phyloP scores from a whole-genome alignment of 2,113 vertebrate genomes.

The Indicator indicator region DNA sequence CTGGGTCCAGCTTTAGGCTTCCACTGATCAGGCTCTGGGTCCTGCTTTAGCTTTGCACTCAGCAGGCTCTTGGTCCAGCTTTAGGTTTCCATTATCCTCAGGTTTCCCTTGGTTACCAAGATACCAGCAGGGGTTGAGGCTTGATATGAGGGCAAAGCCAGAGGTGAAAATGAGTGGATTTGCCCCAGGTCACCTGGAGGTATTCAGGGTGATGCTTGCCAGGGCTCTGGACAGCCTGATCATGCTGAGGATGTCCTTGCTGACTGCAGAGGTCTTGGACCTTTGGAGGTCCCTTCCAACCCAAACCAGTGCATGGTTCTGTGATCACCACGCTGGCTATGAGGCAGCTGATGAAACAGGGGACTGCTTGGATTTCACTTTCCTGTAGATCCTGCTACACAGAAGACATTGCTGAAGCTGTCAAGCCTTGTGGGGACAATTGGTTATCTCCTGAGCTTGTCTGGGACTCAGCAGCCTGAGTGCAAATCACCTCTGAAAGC shows the following conservation, averaged over 20 bases:
- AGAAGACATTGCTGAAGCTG: neutral
- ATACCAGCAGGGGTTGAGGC: neutral
- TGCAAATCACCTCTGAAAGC: neutral
- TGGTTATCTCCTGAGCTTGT: neutral
- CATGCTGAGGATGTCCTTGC: no score
- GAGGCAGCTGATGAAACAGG: neutral
- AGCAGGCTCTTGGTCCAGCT: no score
- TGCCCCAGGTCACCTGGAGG: neutral
- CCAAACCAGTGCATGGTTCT: no score
- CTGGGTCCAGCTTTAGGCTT: no score
- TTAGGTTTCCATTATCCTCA: neutral
- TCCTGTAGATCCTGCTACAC: neutral
- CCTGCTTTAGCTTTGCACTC: no score
- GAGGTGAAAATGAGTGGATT: neutral
- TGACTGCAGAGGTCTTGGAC: no score
- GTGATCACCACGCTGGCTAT: neutral
- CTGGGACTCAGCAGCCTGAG: neutral
- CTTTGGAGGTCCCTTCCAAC: no score
- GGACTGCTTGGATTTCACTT: neutral
- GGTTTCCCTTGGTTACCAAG: neutral
- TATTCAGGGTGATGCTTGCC: neutral
- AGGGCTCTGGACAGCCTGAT: no score
- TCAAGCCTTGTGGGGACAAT: neutral
- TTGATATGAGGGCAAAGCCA: neutral
- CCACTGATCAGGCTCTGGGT: no score